phyloP scores from a whole-genome alignment of 2,888 invertebrate species.

The Thymelicus lineola region DNA sequence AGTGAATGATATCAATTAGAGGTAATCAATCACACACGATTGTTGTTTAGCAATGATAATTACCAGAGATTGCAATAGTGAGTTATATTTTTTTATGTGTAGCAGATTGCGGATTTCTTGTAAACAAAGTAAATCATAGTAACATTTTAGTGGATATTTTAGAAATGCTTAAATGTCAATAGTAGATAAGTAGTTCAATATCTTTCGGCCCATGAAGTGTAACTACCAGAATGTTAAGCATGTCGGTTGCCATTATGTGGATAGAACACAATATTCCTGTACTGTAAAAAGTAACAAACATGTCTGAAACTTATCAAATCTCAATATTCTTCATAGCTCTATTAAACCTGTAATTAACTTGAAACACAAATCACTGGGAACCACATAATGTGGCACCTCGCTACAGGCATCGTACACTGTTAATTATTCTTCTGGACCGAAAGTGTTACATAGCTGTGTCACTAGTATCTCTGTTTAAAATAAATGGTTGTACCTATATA shows the following conservation, averaged over 20 bases:
- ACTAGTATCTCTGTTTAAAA: slow-evolving; percentile 57
- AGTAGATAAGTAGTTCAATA: slow-evolving; percentile 43
- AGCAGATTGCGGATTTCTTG: slow-evolving; percentile 58
- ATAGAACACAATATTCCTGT: not conserved
- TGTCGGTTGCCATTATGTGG: not conserved
- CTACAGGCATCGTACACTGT: not conserved
- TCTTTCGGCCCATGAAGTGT: slow-evolving; percentile 45
- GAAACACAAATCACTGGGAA: too few relatives aligned
- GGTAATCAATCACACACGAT: slow-evolving; percentile 66
- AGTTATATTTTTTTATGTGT: slow-evolving; percentile 81
- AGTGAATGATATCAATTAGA: slow-evolving; percentile 71
- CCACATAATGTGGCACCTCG: not conserved
- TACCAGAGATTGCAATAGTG: slow-evolving; percentile 79
- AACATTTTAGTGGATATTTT: slow-evolving; percentile 60
- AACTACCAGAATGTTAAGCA: not conserved
- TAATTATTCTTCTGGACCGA: not conserved
- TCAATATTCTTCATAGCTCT: too few relatives aligned
- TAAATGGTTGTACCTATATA: slow-evolving; percentile 70
- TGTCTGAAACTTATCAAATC: not conserved
- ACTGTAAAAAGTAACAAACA: not conserved
- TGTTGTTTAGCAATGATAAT: slow-evolving; percentile 67
- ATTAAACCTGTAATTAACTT: too few relatives aligned
- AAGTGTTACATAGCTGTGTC: slow-evolving; percentile 59
- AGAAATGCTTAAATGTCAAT: slow-evolving; percentile 66
- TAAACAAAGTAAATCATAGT: slow-evolving; percentile 60